These are phyloP conservation scores for Frankliniella fusca DNA, from an alignment of 2,888 invertebrate genomes.

Conservation along the genomic window DNA sequence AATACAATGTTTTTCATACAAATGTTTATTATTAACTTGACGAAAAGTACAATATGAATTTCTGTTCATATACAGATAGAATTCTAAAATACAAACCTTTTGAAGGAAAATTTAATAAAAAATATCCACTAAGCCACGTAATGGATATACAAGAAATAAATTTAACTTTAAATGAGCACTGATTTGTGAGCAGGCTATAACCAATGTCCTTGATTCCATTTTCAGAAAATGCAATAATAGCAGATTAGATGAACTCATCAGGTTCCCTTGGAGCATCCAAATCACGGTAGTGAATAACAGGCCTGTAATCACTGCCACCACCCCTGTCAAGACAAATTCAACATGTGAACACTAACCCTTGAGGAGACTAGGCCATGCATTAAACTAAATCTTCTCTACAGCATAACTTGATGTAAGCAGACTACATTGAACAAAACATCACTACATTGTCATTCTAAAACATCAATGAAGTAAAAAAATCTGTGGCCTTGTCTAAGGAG, in stretches of 20 bases:
- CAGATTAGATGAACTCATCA: conserved; percentile 70
- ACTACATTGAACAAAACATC: background rate
- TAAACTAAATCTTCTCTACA: background rate
- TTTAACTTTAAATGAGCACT: background rate
- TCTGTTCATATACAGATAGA: background rate
- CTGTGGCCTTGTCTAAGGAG: background rate
- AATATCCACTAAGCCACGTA: background rate
- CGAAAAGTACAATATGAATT: background rate
- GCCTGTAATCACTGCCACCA: conserved; percentile 73
- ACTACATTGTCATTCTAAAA: background rate
- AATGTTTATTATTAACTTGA: background rate
- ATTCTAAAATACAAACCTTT: background rate
- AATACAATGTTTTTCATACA: background rate
- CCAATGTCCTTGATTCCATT: too few relatives aligned
- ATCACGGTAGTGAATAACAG: conserved; percentile 88
- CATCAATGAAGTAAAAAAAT: background rate
- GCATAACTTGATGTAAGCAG: background rate
- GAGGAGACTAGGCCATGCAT: conserved; percentile 8
- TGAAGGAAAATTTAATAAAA: background rate
- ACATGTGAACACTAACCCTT: conserved; percentile 29
- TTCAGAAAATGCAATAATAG: too few relatives aligned
- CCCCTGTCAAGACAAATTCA: conserved; percentile 58
- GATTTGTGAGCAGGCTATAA: too few relatives aligned
- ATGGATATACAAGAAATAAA: background rate
- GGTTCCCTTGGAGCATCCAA: conserved; percentile 89